phyloP scores from a whole-genome alignment of 1,140 invertebrate species.

The Zaprionus davidi region DNA sequence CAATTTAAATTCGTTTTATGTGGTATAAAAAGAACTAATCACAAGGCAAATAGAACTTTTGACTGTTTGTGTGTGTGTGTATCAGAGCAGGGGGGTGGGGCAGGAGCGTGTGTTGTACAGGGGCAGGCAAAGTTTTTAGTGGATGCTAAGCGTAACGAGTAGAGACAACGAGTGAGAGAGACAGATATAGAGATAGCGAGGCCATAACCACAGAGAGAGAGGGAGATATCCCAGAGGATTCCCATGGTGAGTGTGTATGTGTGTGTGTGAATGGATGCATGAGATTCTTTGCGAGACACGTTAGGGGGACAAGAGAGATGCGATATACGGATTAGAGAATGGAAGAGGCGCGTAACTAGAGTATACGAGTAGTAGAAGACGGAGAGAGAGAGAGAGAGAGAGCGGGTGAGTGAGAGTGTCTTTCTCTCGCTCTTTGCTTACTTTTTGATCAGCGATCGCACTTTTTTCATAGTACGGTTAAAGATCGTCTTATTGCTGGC shows the following conservation, averaged over 20 bases:
- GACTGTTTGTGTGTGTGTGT: slow-evolving; percentile 2
- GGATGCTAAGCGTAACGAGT: slow-evolving; percentile 52
- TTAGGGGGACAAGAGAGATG: slow-evolving; percentile 26
- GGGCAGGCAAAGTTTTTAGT: slow-evolving; percentile 58
- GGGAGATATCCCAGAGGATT: not conserved
- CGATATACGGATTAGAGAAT: slow-evolving; percentile 7
- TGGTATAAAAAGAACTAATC: slow-evolving; percentile 68
- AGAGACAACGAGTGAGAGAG: slow-evolving; percentile 56
- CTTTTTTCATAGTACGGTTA: slow-evolving; percentile 89
- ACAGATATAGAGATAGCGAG: slow-evolving; percentile 39
- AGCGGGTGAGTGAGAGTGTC: not conserved
- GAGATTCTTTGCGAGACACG: not conserved
- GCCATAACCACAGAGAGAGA: slow-evolving; percentile 39
- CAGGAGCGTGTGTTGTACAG: slow-evolving; percentile 38
- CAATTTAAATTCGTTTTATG: slow-evolving; percentile 68
- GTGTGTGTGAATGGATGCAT: slow-evolving; percentile 1
- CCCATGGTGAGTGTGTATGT: not conserved
- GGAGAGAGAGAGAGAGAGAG: slow-evolving; percentile 21
- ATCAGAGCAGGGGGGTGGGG: slow-evolving; percentile 23
- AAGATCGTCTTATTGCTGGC: slow-evolving; percentile 86
- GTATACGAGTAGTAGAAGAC: slow-evolving; percentile 8
- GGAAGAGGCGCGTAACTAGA: not conserved
- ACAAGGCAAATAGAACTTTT: slow-evolving; percentile 80
- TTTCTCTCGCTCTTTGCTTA: slow-evolving; percentile 67
- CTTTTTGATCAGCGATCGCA: slow-evolving; percentile 89